Conservation (phyloP, 2,113 vertebrate genomes). For the Neodon shergylaensis region DNA sequence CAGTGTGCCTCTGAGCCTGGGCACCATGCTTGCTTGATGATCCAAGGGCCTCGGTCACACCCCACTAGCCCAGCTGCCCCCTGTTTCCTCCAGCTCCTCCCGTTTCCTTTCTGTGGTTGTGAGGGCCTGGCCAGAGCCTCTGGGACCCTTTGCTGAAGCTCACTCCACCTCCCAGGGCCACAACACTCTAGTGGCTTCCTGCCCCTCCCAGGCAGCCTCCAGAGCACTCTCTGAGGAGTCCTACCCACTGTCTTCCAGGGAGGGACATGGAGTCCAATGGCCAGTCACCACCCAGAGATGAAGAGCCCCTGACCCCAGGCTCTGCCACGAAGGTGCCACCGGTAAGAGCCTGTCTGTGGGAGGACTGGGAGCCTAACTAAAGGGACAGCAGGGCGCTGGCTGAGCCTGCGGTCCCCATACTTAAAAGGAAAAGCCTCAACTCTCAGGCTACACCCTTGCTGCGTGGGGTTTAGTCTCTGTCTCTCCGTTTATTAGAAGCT, state of each 20-base stretch:
- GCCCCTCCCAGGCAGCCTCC: not conserved
- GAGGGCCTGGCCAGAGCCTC: not conserved
- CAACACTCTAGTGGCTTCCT: not conserved
- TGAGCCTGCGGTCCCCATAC: accelerated
- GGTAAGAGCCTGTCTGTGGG: not conserved
- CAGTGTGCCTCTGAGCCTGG: not conserved
- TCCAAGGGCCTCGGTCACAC: not conserved
- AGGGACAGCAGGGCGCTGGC: accelerated
- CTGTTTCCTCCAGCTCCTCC: not conserved
- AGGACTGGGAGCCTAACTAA: not conserved
- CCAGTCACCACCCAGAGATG: conserved; percentile 86
- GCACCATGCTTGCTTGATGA: accelerated
- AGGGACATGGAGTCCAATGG: conserved; percentile 91
- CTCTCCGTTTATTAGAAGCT: no score
- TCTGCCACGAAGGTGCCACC: conserved; percentile 90
- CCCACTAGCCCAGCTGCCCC: accelerated
- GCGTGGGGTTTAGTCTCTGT: not conserved
- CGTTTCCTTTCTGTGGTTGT: not conserved
- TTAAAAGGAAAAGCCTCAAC: not conserved
- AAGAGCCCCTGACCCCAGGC: conserved; percentile 92
- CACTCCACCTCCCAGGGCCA: not conserved
- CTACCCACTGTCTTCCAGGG: conserved; percentile 85
- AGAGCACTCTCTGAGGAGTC: not conserved
- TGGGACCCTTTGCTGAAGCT: not conserved
- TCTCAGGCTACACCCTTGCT: not conserved